Evolutionary conservation across 2,113 vertebrate species (phyloP).

Genomic region (Agelaius phoeniceus): DNA sequence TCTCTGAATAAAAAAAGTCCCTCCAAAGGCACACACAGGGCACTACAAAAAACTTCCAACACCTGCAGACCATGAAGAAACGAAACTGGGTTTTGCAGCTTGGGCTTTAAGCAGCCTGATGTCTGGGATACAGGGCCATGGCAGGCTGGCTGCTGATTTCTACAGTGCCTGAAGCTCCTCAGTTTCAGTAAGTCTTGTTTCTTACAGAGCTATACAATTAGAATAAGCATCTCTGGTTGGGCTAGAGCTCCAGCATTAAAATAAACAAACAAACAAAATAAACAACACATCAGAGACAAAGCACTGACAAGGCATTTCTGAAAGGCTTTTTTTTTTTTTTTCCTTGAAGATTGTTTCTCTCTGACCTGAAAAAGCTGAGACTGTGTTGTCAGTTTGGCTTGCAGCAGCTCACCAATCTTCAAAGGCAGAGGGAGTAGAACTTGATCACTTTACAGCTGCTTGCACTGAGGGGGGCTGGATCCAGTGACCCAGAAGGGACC

Average conservation of each 20-base stretch:
- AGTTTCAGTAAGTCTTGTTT: neutral
- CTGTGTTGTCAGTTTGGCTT: neutral
- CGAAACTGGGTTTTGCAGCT: neutral
- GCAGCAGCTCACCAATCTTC: neutral
- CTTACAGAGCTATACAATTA: neutral
- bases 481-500: slow-evolving; percentile 40
- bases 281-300: neutral
- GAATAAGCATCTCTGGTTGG: neutral
- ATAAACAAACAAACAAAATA: neutral
- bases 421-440: neutral
- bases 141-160: neutral
- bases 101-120: neutral
- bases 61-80: neutral
- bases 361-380: neutral
- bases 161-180: neutral
- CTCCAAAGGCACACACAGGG: neutral
- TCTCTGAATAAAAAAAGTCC: neutral
- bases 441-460: neutral
- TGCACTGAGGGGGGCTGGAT: neutral
- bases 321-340: neutral
- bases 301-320: neutral
- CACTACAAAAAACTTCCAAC: neutral
- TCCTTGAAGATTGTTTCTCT: neutral
- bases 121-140: neutral
- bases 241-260: neutral